These are phyloP conservation scores for Phasia obesa DNA, from an alignment of 2,888 invertebrate species.

Conservation along the genomic window DNA sequence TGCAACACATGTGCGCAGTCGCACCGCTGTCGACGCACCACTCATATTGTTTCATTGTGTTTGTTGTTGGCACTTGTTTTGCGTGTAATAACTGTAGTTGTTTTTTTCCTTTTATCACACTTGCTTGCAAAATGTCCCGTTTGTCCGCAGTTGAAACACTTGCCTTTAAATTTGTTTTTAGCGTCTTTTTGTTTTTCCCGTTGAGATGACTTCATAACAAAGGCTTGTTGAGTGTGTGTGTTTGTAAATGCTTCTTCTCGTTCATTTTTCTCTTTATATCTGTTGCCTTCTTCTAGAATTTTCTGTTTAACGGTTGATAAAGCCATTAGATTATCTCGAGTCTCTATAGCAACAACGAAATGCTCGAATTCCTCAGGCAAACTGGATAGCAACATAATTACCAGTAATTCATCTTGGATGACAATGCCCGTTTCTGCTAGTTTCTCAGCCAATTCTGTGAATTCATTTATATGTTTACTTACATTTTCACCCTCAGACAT, in stretches of 20 bases:
- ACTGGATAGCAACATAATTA: no score
- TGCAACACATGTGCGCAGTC: conserved; percentile 33
- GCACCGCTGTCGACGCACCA: conserved; percentile 38
- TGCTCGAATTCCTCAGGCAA: no score
- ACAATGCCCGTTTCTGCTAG: no score
- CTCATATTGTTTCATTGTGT: conserved; percentile 1
- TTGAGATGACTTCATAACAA: no score
- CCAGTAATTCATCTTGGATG: no score
- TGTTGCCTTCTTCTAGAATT: conserved; percentile 49
- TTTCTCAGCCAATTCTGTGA: no score
- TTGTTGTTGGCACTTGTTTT: neutral
- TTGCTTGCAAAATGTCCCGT: conserved; percentile 32
- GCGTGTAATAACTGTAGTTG: conserved; percentile 13
- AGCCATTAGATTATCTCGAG: no score
- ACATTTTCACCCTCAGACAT: no score
- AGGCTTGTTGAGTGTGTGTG: conserved; percentile 34
- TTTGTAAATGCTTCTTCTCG: neutral
- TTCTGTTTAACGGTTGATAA: conserved; percentile 42
- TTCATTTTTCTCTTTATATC: conserved; percentile 31
- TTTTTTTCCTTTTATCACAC: conserved; percentile 20
- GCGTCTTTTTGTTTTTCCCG: conserved; percentile 4
- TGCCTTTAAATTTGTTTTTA: conserved; percentile 11
- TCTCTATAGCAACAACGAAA: no score
- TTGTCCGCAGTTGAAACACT: conserved; percentile 28
- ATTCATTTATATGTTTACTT: no score